Percentiles rank a stretch among this genome's conserved stretches.
Conservation (phyloP, 2,888 invertebrate genomes). For the Luperina nickerlii region DNA sequence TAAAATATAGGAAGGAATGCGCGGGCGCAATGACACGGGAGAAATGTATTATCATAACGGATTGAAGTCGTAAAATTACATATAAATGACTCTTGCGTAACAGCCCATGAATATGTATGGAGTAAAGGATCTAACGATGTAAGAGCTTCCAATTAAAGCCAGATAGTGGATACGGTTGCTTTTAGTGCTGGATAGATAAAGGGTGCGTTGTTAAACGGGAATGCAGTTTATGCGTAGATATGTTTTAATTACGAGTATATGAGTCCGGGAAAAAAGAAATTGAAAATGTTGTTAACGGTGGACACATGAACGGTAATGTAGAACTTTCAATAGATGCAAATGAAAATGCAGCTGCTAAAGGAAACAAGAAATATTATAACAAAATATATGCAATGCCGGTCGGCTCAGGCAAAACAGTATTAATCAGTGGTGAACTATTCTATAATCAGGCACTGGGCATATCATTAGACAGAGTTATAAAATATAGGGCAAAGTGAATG, state of each 20-base stretch:
- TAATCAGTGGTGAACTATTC: constrained; percentile 29
- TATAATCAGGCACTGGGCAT: constrained; percentile 6
- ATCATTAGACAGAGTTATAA: constrained; percentile 46
- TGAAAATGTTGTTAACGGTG: neutral
- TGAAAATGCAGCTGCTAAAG: neutral
- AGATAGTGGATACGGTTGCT: constrained; percentile 16
- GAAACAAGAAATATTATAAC: neutral
- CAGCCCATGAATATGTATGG: constrained; percentile 56
- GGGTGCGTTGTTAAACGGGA: neutral
- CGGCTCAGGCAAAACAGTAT: constrained; percentile 11
- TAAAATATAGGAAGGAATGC: constrained; percentile 63
- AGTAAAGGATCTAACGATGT: constrained; percentile 32
- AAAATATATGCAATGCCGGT: constrained; percentile 4
- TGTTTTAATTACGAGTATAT: neutral
- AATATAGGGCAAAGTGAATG: constrained; percentile 57
- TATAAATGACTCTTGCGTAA: constrained; percentile 55
- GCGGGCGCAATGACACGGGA: constrained; percentile 48
- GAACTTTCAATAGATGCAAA: neutral
- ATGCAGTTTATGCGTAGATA: neutral
- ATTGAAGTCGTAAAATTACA: constrained; percentile 51
- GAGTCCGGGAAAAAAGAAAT: neutral
- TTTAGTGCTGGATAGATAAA: constrained; percentile 12
- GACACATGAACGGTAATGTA: neutral
- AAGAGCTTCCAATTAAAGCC: constrained; percentile 30
- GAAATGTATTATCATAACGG: constrained; percentile 65